These are phyloP conservation scores for Todiramphus saurophagus DNA, from an alignment of 2,113 vertebrate genomes.

Conservation along the genomic window DNA sequence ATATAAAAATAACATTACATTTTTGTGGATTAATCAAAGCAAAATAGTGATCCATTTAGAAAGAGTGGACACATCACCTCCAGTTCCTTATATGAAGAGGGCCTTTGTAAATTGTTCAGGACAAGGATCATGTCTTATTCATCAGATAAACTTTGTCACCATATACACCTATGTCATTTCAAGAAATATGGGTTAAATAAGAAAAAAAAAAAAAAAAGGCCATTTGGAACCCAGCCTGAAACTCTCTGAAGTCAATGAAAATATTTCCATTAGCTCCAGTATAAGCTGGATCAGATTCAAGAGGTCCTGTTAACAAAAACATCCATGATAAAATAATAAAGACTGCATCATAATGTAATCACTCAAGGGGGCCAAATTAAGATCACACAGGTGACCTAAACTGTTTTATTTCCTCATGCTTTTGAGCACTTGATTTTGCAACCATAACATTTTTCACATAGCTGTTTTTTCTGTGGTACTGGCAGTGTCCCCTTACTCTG, in stretches of 20 bases:
- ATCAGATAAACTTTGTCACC: slow-evolving; percentile 26
- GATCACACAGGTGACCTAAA: background rate
- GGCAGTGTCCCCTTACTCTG: background rate
- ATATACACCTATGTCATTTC: slow-evolving; percentile 29
- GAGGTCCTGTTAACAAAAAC: slow-evolving; percentile 15
- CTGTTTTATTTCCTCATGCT: background rate
- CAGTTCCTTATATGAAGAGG: background rate
- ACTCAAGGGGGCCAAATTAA: background rate
- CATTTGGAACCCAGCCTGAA: slow-evolving; percentile 28
- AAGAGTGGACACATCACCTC: background rate
- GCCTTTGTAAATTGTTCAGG: background rate
- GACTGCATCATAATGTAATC: background rate
- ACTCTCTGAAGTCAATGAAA: slow-evolving; percentile 26
- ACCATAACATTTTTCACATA: slow-evolving; percentile 3
- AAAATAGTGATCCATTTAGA: background rate
- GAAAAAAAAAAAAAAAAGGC: background rate
- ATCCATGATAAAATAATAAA: slow-evolving; percentile 17
- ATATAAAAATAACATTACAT: background rate
- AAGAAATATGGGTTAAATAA: slow-evolving; percentile 29
- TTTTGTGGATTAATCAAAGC: background rate
- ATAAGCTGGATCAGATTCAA: slow-evolving; percentile 32
- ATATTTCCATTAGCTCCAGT: slow-evolving; percentile 30
- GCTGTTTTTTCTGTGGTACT: background rate
- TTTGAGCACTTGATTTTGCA: slow-evolving; percentile 5
- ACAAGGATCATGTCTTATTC: slow-evolving; percentile 3